Evolutionary conservation across 2,888 invertebrate genomes (phyloP).

Genomic region (Eupithecia dodoneata): DNA sequence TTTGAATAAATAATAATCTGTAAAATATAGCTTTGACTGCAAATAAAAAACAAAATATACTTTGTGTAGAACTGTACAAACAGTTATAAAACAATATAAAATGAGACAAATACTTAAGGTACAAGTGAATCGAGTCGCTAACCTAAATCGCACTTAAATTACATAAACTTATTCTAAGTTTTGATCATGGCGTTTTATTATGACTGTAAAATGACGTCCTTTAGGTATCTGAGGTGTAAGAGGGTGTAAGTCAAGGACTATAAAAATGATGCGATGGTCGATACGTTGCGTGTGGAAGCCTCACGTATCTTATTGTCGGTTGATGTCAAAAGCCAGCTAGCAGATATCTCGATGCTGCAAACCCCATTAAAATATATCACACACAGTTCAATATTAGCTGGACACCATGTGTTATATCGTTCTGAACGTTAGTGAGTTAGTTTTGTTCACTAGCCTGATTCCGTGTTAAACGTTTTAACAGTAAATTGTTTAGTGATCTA

Average conservation of each 20-base stretch:
- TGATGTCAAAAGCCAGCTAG: slow-evolving; percentile 85
- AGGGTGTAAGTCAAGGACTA: slow-evolving; percentile 72
- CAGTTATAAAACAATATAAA: slow-evolving; percentile 63
- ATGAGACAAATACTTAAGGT: slow-evolving; percentile 70
- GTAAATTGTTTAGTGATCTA: slow-evolving; percentile 48
- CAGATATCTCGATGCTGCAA: slow-evolving; percentile 84
- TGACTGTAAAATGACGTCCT: slow-evolving; percentile 72
- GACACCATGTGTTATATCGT: slow-evolving; percentile 66
- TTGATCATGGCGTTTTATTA: slow-evolving; percentile 78
- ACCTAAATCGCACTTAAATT: slow-evolving; percentile 71
- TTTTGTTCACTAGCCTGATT: slow-evolving; percentile 58
- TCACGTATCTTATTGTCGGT: slow-evolving; percentile 79
- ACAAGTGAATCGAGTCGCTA: slow-evolving; percentile 73
- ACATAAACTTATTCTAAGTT: slow-evolving; percentile 72
- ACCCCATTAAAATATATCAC: slow-evolving; percentile 81
- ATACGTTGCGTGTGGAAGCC: slow-evolving; percentile 75
- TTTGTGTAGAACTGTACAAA: slow-evolving; percentile 77
- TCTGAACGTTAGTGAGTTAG: slow-evolving; percentile 73
- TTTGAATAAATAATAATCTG: slow-evolving; percentile 70
- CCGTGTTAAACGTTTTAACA: slow-evolving; percentile 49
- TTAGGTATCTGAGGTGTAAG: slow-evolving; percentile 52
- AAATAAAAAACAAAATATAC: slow-evolving; percentile 74
- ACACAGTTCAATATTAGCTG: slow-evolving; percentile 68
- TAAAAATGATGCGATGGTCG: slow-evolving; percentile 76
- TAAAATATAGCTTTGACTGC: slow-evolving; percentile 72